phyloP scores from a whole-genome alignment of 2,888 invertebrate species.

The Meteorus colon region DNA sequence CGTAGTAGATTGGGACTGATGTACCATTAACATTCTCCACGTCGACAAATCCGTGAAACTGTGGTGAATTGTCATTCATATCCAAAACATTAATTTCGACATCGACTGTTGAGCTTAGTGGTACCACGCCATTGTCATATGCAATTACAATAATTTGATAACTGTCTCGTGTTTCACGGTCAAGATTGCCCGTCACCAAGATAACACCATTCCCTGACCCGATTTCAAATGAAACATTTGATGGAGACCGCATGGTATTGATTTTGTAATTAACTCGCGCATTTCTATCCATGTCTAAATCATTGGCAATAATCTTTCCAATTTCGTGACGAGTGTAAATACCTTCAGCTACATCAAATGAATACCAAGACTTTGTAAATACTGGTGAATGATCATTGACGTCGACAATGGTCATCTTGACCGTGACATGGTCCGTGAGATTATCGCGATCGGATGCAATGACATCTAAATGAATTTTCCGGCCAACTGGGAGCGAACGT shows the following conservation, averaged over 20 bases:
- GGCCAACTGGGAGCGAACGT: slow-evolving; percentile 82
- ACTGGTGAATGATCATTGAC: slow-evolving; percentile 90
- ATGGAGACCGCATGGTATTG: slow-evolving; percentile 39
- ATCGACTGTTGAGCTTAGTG: slow-evolving; percentile 82
- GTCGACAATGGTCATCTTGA: slow-evolving; percentile 84
- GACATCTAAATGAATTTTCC: slow-evolving; percentile 84
- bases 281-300: slow-evolving; percentile 87
- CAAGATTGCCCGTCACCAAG: slow-evolving; percentile 84
- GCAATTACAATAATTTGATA: slow-evolving; percentile 84
- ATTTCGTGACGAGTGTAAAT: slow-evolving; percentile 81
- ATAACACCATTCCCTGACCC: slow-evolving; percentile 81
- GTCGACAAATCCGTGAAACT: slow-evolving; percentile 86
- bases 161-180: slow-evolving; percentile 82
- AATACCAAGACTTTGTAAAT: slow-evolving; percentile 88
- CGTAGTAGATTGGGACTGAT: slow-evolving; percentile 82
- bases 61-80: slow-evolving; percentile 88
- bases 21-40: slow-evolving; percentile 72
- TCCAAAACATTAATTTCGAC: slow-evolving; percentile 89
- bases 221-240: slow-evolving; percentile 76
- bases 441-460: slow-evolving; percentile 86
- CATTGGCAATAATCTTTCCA: slow-evolving; percentile 85
- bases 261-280: slow-evolving; percentile 83
- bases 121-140: slow-evolving; percentile 81
- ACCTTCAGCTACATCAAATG: slow-evolving; percentile 87
- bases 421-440: slow-evolving; percentile 80